Base-by-base conservation (phyloP, 53 echinoderm and acorn worm genomes). In the Apostichopus leukothele region DNA sequence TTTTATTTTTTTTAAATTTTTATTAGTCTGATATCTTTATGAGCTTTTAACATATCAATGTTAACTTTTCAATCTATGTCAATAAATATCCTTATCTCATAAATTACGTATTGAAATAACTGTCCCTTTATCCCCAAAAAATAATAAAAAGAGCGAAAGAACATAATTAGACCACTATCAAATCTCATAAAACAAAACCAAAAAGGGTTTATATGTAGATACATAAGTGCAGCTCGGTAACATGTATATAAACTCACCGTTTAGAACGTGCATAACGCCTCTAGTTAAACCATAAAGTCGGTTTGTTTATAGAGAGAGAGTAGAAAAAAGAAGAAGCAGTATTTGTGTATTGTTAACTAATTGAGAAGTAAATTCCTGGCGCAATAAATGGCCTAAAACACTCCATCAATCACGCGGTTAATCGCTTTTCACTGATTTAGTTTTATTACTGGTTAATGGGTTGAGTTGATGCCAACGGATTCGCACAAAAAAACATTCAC, bases 31-130 rank as follows among this genome's bases (percentile, higher is more conserved):
- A 71, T 71, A 71, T 71, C 71, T 71, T 71, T 71, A 71, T 71
- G 71, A 71, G 71, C 71, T 71, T 71, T 71, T 71, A 71, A 71
- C 71, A 71, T 71, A 71, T 71, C 71, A 71, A 19, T 71, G 18
- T 71, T 71, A n/a, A 4, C 71, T 6, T n/a, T 71, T 71, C 71
- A 18, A 63, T 71, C 5, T 71, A 71, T 71, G 71, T 71, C 71
- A 71, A 71, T 71, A 71, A 71, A 71, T 19, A 71, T 19, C 20
- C 18, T 71, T 18, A 71, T 71, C 71, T 6, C 71, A 71, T 71
- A 71, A 71, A 71, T 71, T 71, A 71, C 71, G 18, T 16, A 14
- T 71, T 71, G 6, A 71, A 71, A 63, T 13, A 39, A 39, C 39
- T 39, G 39, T 39, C 39, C 39, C 39, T 39, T 39, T 39, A 39